Base-by-base conservation (phyloP, 2,888 invertebrate species). In the Hoplodrina ambigua region DNA sequence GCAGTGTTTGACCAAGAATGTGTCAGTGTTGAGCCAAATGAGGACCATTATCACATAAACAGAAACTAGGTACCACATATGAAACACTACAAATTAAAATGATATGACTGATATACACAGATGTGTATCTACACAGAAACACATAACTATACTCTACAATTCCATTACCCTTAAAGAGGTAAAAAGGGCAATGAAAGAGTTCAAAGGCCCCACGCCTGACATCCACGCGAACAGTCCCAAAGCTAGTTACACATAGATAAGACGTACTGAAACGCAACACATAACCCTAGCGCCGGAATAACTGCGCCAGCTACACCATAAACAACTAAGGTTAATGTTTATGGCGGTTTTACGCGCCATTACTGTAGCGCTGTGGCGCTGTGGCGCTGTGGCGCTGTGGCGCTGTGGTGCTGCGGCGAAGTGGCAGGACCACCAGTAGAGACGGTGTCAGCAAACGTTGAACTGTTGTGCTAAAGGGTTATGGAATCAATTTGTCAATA, bases 321-420 rank as follows among this genome's bases (percentile, higher is more conserved):
- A 41, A 30, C 50, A 33, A 69, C 49, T 4, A 49, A 55, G 37
- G 37, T 55, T 68, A 54, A 68, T 54, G 68, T 54, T 68, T 67
- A 25, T 33, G 68, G 20, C 20, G 15, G 13, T 46, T 54, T n/a
- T 15, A 54, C 19, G 53, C 10, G 20, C 33, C 54, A 37, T 68
- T 37, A 68, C 37, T 33, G 25, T 15, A 25, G 37, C 25, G 33
- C 15, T 13, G 44, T 2, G 2, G 15, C 13, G 56, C 7, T 33
- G 33, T 33, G 33, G 33, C 4, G 33, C 33, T 33, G 33, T 33
- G 33, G 33, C 33, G 4, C 30, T 30, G 30, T 30, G 30, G 30
- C 30, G 30, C 4, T 30, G 30, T 30, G 30, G 30, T 30, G 30
- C 4, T 30, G 7, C 7, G 33, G 7, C 33, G 25, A 59, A 2